phyloP scores from a whole-genome alignment of 2,113 vertebrate genomes.

The Pitta sordida region DNA sequence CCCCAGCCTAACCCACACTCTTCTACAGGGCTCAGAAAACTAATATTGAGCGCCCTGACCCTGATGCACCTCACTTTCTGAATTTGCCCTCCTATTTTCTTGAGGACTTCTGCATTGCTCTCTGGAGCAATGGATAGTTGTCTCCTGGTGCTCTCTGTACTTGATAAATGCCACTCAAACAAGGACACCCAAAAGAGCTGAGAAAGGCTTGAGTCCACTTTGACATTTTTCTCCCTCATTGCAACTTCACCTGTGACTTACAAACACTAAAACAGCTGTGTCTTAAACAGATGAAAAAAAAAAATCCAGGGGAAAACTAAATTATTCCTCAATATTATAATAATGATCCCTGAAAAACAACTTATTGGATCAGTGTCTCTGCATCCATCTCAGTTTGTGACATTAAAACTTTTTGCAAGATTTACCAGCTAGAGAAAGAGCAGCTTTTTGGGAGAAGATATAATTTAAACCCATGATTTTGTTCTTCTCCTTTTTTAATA shows the following conservation, averaged over 20 bases:
- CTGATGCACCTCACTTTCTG: neutral
- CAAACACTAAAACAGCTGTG: neutral
- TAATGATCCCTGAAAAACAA: neutral
- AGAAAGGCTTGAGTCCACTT: neutral
- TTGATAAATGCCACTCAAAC: neutral
- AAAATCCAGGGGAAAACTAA: neutral
- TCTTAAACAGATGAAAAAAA: neutral
- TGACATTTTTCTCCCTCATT: neutral
- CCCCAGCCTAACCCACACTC: neutral
- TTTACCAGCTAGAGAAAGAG: neutral
- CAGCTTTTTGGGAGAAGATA: accelerated
- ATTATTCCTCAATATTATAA: neutral
- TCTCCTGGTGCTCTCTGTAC: neutral
- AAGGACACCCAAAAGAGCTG: neutral
- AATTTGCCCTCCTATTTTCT: neutral
- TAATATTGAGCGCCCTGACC: neutral
- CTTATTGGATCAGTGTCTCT: neutral
- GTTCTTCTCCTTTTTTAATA: neutral
- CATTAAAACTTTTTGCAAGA: neutral
- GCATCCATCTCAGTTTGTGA: neutral
- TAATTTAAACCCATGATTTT: neutral
- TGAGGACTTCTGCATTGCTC: neutral
- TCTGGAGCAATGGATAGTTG: neutral
- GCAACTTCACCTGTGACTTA: neutral
- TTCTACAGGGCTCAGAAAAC: neutral